phyloP scores from a whole-genome alignment of 2,113 vertebrate genomes.

The Hippolais icterina region DNA sequence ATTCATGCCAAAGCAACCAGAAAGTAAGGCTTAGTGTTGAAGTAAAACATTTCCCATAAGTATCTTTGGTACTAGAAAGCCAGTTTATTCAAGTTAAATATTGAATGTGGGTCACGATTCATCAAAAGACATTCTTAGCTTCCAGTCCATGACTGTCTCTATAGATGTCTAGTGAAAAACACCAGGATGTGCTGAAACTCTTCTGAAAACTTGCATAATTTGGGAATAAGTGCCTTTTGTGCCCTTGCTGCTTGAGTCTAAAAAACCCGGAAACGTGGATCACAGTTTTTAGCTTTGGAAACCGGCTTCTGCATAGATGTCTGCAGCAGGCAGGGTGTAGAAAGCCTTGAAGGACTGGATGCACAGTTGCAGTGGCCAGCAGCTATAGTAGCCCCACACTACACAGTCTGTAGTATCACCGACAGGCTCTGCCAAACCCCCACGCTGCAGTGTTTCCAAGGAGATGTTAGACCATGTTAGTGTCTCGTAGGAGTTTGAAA shows the following conservation, averaged over 20 bases:
- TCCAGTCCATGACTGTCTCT: background rate
- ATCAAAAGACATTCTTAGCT: background rate
- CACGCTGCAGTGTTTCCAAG: slow-evolving; percentile 49
- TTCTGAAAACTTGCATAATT: background rate
- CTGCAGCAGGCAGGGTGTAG: background rate
- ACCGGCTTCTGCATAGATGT: rapidly evolving
- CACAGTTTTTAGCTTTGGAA: background rate
- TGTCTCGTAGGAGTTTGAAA: background rate
- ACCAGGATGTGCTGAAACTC: background rate
- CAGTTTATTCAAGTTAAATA: background rate
- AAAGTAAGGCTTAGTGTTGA: background rate
- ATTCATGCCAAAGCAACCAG: background rate
- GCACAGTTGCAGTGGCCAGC: background rate
- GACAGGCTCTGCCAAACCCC: background rate
- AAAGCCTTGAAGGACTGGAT: background rate
- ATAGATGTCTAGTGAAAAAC: background rate
- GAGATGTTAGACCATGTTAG: slow-evolving; percentile 42
- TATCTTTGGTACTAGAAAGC: background rate
- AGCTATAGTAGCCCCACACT: background rate
- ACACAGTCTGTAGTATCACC: background rate
- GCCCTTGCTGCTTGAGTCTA: background rate
- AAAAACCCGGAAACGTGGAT: background rate
- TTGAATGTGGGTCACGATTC: background rate
- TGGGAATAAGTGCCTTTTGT: background rate
- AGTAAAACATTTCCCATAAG: background rate